Percentiles rank a stretch among this genome's conserved stretches.
Evolutionary conservation across 2,113 vertebrate genomes (phyloP).

Genomic region (Illadopsis cleaveri): DNA sequence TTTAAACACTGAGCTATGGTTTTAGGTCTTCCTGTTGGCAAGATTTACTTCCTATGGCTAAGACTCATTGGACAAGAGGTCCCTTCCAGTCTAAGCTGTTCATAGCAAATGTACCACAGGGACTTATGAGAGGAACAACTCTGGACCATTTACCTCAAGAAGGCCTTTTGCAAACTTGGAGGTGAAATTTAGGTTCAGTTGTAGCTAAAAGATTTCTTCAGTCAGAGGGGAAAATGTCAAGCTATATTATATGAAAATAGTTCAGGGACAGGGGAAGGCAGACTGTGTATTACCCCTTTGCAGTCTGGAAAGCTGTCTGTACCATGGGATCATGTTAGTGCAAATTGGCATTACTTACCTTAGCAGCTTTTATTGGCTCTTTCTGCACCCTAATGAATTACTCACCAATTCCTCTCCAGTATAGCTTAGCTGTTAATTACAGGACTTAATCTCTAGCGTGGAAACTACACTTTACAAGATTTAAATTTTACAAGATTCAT

Average conservation of each 20-base stretch:
- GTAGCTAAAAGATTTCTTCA: too few relatives aligned
- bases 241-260: neutral
- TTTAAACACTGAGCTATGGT: neutral
- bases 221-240: too few relatives aligned
- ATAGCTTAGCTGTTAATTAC: neutral
- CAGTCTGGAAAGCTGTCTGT: neutral
- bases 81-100: neutral
- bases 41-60: neutral
- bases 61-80: neutral
- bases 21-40: neutral
- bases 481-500: neutral
- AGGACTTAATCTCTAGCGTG: neutral
- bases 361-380: neutral
- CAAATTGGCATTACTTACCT: neutral
- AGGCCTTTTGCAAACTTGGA: too few relatives aligned
- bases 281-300: neutral
- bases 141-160: too few relatives aligned
- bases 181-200: too few relatives aligned
- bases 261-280: neutral
- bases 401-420: neutral
- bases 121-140: neutral
- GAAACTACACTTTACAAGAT: neutral
- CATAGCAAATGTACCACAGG: neutral
- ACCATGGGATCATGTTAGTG: fast-evolving
- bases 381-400: neutral